Evolutionary conservation across 2,113 vertebrate genomes (phyloP).

Genomic region (Cinclus mexicanus): DNA sequence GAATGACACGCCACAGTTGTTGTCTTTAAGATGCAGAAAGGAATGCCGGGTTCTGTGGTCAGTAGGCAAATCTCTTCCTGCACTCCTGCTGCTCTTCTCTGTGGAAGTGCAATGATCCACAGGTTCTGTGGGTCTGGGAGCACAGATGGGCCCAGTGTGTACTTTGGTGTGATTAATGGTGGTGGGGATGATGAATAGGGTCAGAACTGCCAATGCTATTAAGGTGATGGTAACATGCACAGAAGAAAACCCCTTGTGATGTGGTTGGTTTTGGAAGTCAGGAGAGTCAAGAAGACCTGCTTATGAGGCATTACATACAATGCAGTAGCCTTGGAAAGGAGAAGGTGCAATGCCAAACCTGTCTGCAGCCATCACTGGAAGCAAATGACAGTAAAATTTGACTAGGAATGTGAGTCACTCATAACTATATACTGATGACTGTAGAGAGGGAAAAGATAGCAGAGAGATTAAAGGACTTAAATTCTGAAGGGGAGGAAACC

Average conservation of each 20-base stretch:
- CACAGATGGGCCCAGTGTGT: background rate
- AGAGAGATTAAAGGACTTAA: background rate
- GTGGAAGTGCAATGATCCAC: background rate
- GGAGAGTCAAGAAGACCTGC: background rate
- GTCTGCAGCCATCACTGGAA: background rate
- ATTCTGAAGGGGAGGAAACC: background rate
- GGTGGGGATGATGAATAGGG: background rate
- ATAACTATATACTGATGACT: background rate
- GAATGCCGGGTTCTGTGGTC: background rate
- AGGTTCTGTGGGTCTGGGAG: background rate
- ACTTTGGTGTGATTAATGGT: background rate
- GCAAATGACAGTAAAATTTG: background rate
- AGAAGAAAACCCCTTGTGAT: background rate
- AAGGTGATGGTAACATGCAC: background rate
- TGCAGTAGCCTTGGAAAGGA: background rate
- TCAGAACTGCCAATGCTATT: background rate
- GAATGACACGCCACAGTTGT: background rate
- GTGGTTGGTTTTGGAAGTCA: background rate
- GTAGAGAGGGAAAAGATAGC: background rate
- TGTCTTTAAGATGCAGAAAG: background rate
- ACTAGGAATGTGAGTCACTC: background rate
- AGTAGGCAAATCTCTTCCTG: background rate
- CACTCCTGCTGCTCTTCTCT: background rate
- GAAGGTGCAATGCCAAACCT: background rate
- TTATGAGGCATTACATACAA: background rate